Evolutionary conservation across 2,113 vertebrate species (phyloP).

Genomic region (Zeus faber): DNA sequence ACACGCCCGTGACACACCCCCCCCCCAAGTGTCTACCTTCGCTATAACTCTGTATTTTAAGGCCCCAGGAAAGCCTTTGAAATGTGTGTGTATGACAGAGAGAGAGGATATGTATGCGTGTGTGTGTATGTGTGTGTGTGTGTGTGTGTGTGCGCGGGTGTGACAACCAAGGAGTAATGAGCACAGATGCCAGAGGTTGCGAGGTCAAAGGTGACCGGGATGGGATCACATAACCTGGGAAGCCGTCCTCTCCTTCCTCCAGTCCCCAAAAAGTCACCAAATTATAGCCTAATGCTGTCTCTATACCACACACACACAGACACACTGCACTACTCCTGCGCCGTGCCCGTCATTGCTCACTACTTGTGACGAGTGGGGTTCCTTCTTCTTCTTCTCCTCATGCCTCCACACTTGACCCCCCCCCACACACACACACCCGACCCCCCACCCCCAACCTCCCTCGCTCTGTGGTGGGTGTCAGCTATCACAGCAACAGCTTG

Average conservation of each 20-base stretch:
- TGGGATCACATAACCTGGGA: slow-evolving; percentile 73
- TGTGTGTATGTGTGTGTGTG: slow-evolving; percentile 45
- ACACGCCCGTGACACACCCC: background rate
- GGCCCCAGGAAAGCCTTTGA: slow-evolving; percentile 38
- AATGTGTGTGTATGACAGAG: slow-evolving; percentile 38
- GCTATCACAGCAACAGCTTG: slow-evolving; percentile 82
- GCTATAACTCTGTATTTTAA: slow-evolving; percentile 34
- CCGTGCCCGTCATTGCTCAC: too few species aligned
- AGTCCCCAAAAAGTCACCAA: slow-evolving; percentile 40
- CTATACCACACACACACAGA: background rate
- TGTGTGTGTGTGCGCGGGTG: slow-evolving; percentile 41
- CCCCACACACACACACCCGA: slow-evolving; percentile 15
- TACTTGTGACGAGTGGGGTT: too few species aligned
- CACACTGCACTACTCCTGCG: background rate
- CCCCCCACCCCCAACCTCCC: slow-evolving; percentile 30
- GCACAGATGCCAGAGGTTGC: slow-evolving; percentile 80
- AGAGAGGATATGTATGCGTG: slow-evolving; percentile 38
- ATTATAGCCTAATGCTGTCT: slow-evolving; percentile 1
- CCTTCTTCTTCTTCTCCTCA: background rate
- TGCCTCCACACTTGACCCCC: slow-evolving; percentile 1
- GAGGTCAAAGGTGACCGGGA: slow-evolving; percentile 73
- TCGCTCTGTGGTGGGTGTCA: slow-evolving; percentile 69
- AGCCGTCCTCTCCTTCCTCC: slow-evolving; percentile 53
- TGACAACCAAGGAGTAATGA: slow-evolving; percentile 81
- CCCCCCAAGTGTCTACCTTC: slow-evolving; percentile 9